These are phyloP conservation scores for Cynodonichthys magdalenae DNA, from an alignment of 2,797 vertebrate species.

Conservation along the genomic window DNA sequence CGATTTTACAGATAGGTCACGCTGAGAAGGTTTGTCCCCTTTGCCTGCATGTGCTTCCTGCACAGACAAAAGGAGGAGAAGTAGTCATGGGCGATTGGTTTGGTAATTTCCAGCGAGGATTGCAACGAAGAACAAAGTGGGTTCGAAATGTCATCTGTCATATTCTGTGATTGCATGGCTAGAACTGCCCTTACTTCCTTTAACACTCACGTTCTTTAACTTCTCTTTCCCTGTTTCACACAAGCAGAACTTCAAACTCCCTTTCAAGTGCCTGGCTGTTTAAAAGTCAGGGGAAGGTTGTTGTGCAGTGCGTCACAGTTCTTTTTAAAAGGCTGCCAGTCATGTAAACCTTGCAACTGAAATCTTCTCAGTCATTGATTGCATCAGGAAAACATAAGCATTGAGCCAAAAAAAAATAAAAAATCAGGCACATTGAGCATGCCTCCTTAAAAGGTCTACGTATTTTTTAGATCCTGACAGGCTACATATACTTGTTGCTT, in stretches of 20 bases:
- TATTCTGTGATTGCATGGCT: conserved; percentile 56
- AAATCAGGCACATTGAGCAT: neutral
- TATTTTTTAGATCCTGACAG: conserved; percentile 33
- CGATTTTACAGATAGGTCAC: conserved; percentile 24
- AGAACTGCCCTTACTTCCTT: conserved; percentile 37
- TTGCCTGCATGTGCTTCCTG: conserved; percentile 13
- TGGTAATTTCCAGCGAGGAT: conserved; percentile 56
- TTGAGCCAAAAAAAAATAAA: conserved; percentile 9
- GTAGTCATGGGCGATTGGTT: conserved; percentile 53
- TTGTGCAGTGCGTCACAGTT: conserved; percentile 29
- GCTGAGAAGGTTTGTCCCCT: conserved; percentile 22
- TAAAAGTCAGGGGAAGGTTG: conserved; percentile 43
- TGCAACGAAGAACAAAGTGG: conserved; percentile 56
- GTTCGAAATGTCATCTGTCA: conserved; percentile 67
- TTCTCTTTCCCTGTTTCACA: conserved; percentile 3
- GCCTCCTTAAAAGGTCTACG: conserved; percentile 27
- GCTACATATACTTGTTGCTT: neutral
- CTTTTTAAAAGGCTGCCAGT: conserved; percentile 35
- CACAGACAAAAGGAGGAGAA: conserved; percentile 20
- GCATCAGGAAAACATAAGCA: conserved; percentile 35
- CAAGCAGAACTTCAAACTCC: conserved; percentile 13
- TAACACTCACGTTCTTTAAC: conserved; percentile 23
- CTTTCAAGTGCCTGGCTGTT: conserved; percentile 40
- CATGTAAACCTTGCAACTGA: conserved; percentile 18
- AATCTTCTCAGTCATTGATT: conserved; percentile 44